Evolutionary conservation across 2,888 invertebrate species (phyloP).

Genomic region (Lymantria dispar): DNA sequence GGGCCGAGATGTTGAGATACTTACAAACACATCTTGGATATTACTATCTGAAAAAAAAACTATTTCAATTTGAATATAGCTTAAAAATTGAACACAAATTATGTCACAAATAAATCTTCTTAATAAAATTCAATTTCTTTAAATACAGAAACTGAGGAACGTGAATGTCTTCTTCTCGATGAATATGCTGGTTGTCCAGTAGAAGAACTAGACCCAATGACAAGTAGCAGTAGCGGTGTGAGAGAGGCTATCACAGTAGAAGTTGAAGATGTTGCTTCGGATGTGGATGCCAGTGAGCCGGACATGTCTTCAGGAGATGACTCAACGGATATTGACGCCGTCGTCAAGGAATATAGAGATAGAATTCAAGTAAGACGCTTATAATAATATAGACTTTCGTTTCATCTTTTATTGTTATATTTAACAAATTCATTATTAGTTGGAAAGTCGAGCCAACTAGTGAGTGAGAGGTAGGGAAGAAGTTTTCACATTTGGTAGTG

Average conservation of each 20-base stretch:
- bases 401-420: too few species aligned
- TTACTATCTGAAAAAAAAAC: too few species aligned
- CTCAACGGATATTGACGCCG: conserved; percentile 89
- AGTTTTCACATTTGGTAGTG: too few species aligned
- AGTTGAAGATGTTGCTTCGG: conserved; percentile 62
- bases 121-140: background rate
- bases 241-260: conserved; percentile 53
- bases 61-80: too few species aligned
- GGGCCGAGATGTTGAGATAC: too few species aligned
- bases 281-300: conserved; percentile 78
- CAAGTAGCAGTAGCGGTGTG: conserved; percentile 52
- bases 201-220: conserved; percentile 61
- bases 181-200: conserved; percentile 74
- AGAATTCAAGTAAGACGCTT: conserved; percentile 81
- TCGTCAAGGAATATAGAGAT: conserved; percentile 89
- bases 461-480: too few species aligned
- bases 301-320: conserved; percentile 83
- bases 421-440: too few species aligned
- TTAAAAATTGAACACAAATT: background rate
- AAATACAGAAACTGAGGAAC: conserved; percentile 74
- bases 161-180: conserved; percentile 82
- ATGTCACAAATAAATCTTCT: background rate
- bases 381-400: background rate
- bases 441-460: too few species aligned
- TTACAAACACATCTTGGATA: too few species aligned